Percentiles rank a stretch among this genome's conserved stretches.
phyloP scores from a whole-genome alignment of 2,888 invertebrate species.

The Amblyteles armatorius region DNA sequence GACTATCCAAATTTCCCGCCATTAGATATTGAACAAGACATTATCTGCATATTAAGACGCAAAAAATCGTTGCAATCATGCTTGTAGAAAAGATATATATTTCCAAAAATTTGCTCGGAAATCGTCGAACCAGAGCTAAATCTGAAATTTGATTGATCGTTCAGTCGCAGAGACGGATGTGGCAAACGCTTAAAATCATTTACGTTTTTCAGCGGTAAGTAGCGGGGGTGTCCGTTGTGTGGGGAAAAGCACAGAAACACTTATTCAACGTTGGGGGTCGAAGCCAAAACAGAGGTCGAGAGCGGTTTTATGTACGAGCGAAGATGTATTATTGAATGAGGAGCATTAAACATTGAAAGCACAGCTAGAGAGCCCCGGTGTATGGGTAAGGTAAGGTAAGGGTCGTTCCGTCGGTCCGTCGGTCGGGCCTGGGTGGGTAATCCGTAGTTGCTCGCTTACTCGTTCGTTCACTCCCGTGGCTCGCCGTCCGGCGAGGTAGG shows the following conservation, averaged over 20 bases:
- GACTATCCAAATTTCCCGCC: too few relatives aligned
- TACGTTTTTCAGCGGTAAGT: too few relatives aligned
- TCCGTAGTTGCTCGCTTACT: constrained; percentile 21
- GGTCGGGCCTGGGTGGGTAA: constrained; percentile 23
- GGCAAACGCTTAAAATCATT: background rate
- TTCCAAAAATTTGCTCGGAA: too few relatives aligned
- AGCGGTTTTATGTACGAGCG: background rate
- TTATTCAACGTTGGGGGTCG: background rate
- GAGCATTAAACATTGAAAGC: constrained; percentile 23
- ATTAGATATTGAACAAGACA: too few relatives aligned
- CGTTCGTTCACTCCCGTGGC: constrained; percentile 32
- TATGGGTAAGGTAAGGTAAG: constrained; percentile 21
- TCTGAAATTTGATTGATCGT: too few relatives aligned
- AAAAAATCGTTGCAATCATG: too few relatives aligned
- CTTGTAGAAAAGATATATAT: too few relatives aligned
- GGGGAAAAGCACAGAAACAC: constrained; percentile 23
- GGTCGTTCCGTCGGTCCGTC: constrained; percentile 8
- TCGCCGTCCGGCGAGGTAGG: constrained; percentile 22
- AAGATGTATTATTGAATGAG: constrained; percentile 36
- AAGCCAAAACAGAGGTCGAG: background rate
- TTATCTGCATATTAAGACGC: too few relatives aligned
- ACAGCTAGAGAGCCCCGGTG: constrained; percentile 3
- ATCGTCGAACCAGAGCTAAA: too few relatives aligned
- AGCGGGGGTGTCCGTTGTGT: background rate
- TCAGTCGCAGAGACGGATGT: too few relatives aligned